A percentile compares a stretch with the other conserved stretches of the same genome.
These are phyloP conservation scores for Microtus agrestis DNA, from an alignment of 2,797 vertebrate genomes.

Conservation along the genomic window DNA sequence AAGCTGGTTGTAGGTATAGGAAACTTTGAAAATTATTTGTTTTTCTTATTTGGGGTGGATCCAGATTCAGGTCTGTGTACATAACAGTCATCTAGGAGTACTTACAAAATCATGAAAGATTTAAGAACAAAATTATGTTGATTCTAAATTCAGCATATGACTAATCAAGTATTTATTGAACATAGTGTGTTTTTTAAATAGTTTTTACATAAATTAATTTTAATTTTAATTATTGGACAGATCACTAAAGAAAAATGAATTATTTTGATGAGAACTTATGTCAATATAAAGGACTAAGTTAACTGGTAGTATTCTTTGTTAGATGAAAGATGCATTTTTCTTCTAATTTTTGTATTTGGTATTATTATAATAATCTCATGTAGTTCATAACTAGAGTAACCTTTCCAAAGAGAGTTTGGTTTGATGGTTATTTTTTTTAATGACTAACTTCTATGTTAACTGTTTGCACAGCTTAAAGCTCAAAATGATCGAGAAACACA, in stretches of 20 bases:
- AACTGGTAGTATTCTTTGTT: conserved; percentile 13
- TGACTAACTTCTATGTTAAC: conserved; percentile 70
- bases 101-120: conserved; percentile 29
- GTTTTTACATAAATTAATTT: conserved; percentile 30
- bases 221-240: conserved; percentile 47
- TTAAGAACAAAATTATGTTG: conserved; percentile 31
- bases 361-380: conserved; percentile 57
- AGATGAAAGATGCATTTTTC: conserved; percentile 34
- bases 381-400: conserved; percentile 34
- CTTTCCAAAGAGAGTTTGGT: conserved; percentile 29
- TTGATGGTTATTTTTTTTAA: conserved; percentile 55
- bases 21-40: not conserved
- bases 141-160: conserved; percentile 46
- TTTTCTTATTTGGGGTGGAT: conserved; percentile 36
- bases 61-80: conserved; percentile 14
- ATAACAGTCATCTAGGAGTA: not conserved
- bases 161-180: conserved; percentile 35
- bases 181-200: conserved; percentile 32
- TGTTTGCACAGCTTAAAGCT: conserved; percentile 91
- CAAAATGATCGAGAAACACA: conserved; percentile 95
- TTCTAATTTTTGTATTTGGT: conserved; percentile 6
- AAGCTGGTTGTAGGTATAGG: not conserved
- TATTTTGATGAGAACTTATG: conserved; percentile 49
- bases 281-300: conserved; percentile 29
- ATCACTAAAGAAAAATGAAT: conserved; percentile 46